Percentiles rank a stretch among this genome's conserved stretches.
These are phyloP conservation scores for Pristionchus fissidentatus DNA, from an alignment of 2,888 invertebrate genomes.

Conservation along the genomic window DNA sequence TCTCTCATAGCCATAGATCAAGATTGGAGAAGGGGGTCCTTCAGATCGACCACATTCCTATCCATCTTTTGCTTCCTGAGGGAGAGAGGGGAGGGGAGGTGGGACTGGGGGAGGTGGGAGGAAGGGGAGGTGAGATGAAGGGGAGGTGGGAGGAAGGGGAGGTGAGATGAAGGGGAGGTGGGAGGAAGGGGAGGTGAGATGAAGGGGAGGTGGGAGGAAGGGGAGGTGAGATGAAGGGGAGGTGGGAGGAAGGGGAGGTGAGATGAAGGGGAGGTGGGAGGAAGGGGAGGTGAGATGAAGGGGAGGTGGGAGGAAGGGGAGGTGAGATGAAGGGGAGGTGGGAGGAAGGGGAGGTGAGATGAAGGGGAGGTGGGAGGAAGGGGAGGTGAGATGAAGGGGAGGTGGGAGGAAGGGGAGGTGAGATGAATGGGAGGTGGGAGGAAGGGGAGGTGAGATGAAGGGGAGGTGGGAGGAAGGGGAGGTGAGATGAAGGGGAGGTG, in stretches of 20 bases:
- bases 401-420: no score
- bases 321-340: no score
- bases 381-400: no score
- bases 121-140: neutral
- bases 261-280: neutral
- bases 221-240: neutral
- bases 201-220: neutral
- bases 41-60: neutral
- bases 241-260: neutral
- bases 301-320: no score
- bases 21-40: neutral
- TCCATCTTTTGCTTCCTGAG: neutral
- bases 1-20: slow-evolving; percentile 20
- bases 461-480: no score
- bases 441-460: no score
- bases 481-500: no score
- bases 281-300: neutral
- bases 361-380: no score
- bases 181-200: neutral
- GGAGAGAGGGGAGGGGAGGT: neutral
- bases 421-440: no score
- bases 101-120: slow-evolving; percentile 25
- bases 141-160: neutral
- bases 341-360: no score
- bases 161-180: neutral